Evolutionary conservation across 2,113 vertebrate genomes (phyloP), one percentile per base, ranked within the genome.

Genomic region (Spea multiplicata): DNA sequence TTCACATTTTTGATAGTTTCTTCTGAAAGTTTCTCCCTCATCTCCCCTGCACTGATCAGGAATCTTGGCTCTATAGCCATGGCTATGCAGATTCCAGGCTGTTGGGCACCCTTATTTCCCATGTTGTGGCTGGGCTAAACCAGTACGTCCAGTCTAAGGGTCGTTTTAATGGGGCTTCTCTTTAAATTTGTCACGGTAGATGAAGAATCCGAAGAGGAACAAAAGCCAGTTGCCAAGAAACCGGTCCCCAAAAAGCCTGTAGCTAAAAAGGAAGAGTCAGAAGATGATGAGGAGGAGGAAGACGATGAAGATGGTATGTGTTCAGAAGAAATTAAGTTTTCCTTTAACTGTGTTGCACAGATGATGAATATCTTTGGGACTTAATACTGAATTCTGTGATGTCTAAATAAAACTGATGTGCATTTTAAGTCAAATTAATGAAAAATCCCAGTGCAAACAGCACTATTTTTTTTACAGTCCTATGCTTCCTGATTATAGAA

Each of bases 291-390:
- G 0, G 87, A 88, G 0, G 87, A 88, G 0, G 93, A 92, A 0
- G 90, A 90, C 0, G 93, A 92, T 0, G 90, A 90, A 0, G 91
- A 94, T 2, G 94, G 92, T 85, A 89, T 81, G 84, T 84, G 9
- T 61, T 61, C 8, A 17, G 61, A 52, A 52, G 50, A 59, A 59
- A 9, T 9, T 4, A 12, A 1, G 4, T 5, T 8, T 64, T 5
- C 61, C 5, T 64, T 4, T 9, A 12, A 52, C 6, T 6, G 4
- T 13, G 9, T 6, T 16, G 65, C 65, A 76, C 74, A 76, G 4
- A 76, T 76, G 74, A 76, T 76, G 74, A 65, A 67, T 30, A 57
- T 47, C 30, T 57, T 68, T 67, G 74, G 74, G 74, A 76, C 65
- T 76, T 76, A 76, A 76, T 76, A 67, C 74, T 47, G 74, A 57